A percentile compares a stretch with the other conserved stretches of the same genome.
phyloP scores from a whole-genome alignment of 2,797 vertebrate genomes.

The Enteromius anoplus region DNA sequence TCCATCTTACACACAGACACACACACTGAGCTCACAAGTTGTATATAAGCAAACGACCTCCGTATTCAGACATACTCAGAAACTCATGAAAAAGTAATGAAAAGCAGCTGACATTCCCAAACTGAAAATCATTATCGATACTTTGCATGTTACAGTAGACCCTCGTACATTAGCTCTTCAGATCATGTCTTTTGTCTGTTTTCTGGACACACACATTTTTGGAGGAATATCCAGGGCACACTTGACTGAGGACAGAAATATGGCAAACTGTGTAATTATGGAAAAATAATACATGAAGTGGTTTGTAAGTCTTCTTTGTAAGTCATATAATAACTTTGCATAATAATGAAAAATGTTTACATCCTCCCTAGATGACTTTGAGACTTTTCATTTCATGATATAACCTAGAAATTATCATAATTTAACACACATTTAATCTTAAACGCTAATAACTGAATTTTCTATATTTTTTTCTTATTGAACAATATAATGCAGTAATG shows the following conservation, averaged over 20 bases:
- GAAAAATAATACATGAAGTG: background rate
- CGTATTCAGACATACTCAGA: constrained; percentile 38
- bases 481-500: background rate
- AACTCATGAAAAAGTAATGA: constrained; percentile 55
- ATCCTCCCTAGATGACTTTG: background rate
- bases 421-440: background rate
- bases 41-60: constrained; percentile 34
- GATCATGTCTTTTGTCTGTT: background rate
- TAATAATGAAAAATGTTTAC: background rate
- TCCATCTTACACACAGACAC: constrained; percentile 37
- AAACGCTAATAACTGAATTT: background rate
- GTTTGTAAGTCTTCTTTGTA: background rate
- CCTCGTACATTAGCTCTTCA: constrained; percentile 5
- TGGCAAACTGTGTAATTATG: background rate
- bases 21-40: constrained; percentile 29
- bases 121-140: constrained; percentile 23
- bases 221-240: background rate
- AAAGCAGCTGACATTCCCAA: constrained; percentile 8
- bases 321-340: background rate
- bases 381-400: background rate
- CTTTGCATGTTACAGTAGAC: constrained; percentile 19
- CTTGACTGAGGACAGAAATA: background rate
- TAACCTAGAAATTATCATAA: background rate
- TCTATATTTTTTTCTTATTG: background rate
- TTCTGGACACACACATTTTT: background rate